phyloP scores from a whole-genome alignment of 2,113 vertebrate species.

The Dipodomys stephensi region DNA sequence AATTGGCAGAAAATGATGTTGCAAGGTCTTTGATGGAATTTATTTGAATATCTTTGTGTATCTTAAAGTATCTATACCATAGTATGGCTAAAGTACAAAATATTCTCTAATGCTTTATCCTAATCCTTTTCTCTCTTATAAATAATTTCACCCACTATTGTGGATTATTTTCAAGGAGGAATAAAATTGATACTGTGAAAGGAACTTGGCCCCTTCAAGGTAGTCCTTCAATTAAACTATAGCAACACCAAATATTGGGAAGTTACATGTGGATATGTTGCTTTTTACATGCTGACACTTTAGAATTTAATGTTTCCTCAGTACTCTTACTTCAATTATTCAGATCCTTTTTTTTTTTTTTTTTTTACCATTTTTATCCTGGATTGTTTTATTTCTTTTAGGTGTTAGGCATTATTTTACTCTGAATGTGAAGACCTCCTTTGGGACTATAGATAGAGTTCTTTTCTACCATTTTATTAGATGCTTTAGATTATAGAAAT shows the following conservation, averaged over 20 bases:
- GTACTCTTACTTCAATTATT: constrained; percentile 35
- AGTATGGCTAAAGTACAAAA: not conserved
- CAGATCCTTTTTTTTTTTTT: not conserved
- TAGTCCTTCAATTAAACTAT: constrained; percentile 40
- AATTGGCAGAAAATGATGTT: not conserved
- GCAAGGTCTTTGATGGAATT: not conserved
- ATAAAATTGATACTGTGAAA: constrained; percentile 32
- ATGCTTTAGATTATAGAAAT: not conserved
- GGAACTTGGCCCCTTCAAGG: constrained; percentile 26
- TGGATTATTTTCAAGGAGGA: constrained; percentile 35
- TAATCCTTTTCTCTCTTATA: constrained; percentile 23
- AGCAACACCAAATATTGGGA: constrained; percentile 64
- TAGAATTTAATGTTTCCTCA: constrained; percentile 42
- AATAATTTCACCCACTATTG: constrained; percentile 23
- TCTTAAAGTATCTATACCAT: constrained; percentile 31
- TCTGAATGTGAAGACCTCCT: not conserved
- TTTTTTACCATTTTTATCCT: not conserved
- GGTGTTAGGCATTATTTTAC: not conserved
- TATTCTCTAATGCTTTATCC: constrained; percentile 9
- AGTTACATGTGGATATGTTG: constrained; percentile 47
- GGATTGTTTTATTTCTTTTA: not conserved
- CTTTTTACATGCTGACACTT: constrained; percentile 52
- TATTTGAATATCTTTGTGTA: no score
- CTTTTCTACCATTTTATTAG: not conserved
- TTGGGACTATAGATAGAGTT: not conserved